These are phyloP conservation scores for Rhynchomys soricoides DNA, from an alignment of 2,113 vertebrate species.

Conservation along the genomic window DNA sequence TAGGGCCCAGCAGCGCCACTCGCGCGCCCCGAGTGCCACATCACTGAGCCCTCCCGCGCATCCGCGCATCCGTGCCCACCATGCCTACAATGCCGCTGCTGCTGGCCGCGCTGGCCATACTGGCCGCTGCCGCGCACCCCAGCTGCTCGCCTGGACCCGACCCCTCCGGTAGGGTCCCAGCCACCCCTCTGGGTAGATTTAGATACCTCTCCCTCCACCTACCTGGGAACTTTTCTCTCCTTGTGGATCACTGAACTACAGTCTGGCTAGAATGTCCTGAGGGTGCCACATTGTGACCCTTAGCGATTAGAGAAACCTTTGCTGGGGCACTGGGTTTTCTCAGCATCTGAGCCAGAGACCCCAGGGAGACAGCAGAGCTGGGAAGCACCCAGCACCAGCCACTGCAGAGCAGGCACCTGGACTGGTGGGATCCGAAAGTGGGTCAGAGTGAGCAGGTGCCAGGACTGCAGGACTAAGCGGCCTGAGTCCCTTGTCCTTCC, in stretches of 20 bases:
- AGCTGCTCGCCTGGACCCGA: constrained; percentile 81
- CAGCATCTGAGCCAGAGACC: neutral
- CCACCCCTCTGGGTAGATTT: neutral
- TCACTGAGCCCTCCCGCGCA: constrained; percentile 79
- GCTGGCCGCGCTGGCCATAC: constrained; percentile 40
- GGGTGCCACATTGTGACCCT: neutral
- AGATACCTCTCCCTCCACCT: neutral
- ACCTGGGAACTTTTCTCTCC: neutral
- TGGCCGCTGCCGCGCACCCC: constrained; percentile 71
- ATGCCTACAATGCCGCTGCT: constrained; percentile 73
- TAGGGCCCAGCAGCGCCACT: neutral
- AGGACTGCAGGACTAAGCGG: neutral
- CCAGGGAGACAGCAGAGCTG: neutral
- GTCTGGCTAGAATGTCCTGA: rapidly evolving
- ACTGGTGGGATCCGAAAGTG: no score
- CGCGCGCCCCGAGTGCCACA: constrained; percentile 88
- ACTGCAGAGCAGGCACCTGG: neutral
- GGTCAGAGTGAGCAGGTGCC: constrained; percentile 8
- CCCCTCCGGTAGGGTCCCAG: constrained; percentile 87
- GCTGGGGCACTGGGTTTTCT: neutral
- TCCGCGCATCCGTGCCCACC: constrained; percentile 78
- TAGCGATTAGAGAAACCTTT: neutral
- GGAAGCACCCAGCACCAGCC: rapidly evolving
- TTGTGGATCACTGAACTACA: rapidly evolving
- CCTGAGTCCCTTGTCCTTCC: neutral